A percentile compares a stretch with the other conserved stretches of the same genome.
phyloP scores from a whole-genome alignment of 2,113 vertebrate genomes.

The Numida meleagris region DNA sequence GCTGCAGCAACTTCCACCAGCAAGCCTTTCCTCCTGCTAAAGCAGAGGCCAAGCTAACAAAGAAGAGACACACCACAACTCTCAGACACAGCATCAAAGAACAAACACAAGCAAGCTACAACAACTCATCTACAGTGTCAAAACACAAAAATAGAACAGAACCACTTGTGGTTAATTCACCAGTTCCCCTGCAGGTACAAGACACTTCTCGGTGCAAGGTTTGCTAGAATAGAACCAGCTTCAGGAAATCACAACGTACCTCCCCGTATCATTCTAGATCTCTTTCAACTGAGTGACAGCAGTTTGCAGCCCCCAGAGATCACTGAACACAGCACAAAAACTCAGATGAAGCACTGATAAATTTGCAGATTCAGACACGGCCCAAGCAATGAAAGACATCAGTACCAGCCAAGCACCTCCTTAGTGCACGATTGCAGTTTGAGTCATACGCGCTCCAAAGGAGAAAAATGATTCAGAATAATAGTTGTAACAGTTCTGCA shows the following conservation, averaged over 20 bases:
- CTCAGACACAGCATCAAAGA: not conserved
- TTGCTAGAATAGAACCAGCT: slow-evolving; percentile 2
- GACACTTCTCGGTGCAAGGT: not conserved
- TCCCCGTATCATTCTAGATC: not conserved
- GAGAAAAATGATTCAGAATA: not conserved
- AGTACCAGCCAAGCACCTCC: not conserved
- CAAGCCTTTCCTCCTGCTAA: not conserved
- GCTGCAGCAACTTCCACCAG: slow-evolving; percentile 9
- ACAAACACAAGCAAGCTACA: not conserved
- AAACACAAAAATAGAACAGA: slow-evolving; percentile 6
- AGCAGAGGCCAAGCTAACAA: not conserved
- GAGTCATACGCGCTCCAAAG: not conserved
- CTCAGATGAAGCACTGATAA: not conserved
- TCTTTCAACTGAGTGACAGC: not conserved
- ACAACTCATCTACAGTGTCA: not conserved
- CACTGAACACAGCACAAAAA: not conserved
- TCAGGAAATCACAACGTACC: slow-evolving; percentile 19
- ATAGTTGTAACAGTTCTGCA: not conserved
- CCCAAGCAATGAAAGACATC: not conserved
- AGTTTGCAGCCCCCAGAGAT: not conserved
- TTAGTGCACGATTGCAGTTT: too few relatives aligned
- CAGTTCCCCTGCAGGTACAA: slow-evolving; percentile 26
- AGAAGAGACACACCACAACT: not conserved
- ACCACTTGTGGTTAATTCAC: slow-evolving; percentile 49
- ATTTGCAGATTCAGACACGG: not conserved